Evolutionary conservation across 2,797 vertebrate genomes (phyloP), one percentile per base, ranked within the genome.

Genomic region (Naso thynnoides): DNA sequence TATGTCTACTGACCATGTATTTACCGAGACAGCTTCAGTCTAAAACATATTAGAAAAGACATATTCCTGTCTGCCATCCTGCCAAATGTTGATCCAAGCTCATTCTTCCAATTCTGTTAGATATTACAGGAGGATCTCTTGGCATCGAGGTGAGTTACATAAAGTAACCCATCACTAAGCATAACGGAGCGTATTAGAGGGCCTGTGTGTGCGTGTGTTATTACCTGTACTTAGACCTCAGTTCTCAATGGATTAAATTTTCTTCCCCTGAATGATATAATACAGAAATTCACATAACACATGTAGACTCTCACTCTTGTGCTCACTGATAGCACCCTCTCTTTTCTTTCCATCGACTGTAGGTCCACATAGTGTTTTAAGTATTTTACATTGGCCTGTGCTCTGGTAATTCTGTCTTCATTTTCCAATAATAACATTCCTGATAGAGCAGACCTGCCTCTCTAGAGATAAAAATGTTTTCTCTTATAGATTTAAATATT

Each of bases 31-130:
- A 16, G n/a, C 33, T n/a, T n/a, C 14, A n/a, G 36, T 48, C 23
- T 10, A 36, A 36, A 10, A 10, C 33, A 36, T 38, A 38, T 56
- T 38, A 38, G 5, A 55, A 1, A 55, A 59, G 26, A 33, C 14
- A 38, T 31, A 19, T 47, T 67, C 19, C 44, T 41, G 3, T 49
- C 49, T 57, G 13, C 71, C 1, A 7, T 24, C 9, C 50, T 56
- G 62, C 66, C 56, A 62, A 71, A 71, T 41, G 2, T 33, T 23
- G 36, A 71, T 48, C 56, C 59, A 39, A 44, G 24, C 38, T 75
- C 67, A 79, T 63, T 49, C 59, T 27, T 71, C 60, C 10, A 48
- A 73, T 56, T 66, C 31, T 52, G 39, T 74, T 68, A 19, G 47
- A 71, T 62, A 42, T 72, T 61, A 58, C 56, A 62, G 21, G n/a